Base-by-base conservation (phyloP, 1,140 invertebrate genomes). In the Calephelis nemesis region DNA sequence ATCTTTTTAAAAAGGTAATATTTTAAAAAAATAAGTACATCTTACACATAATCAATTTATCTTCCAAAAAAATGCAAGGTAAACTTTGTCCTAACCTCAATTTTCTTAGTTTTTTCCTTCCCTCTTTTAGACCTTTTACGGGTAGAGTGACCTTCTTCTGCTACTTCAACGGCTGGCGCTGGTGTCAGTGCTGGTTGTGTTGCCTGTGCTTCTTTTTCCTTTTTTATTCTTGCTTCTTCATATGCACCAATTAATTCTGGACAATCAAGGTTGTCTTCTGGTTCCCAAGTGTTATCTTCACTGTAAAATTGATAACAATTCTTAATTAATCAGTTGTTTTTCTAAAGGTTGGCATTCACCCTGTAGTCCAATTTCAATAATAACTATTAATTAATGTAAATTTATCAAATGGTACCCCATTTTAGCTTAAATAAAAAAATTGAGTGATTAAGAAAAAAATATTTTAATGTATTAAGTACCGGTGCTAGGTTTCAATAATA, bases 161-260 rank as follows among this genome's bases (percentile, higher is more conserved):
- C 54, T 9, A 76, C 47, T 30, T 81, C 75, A 9, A 72, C 42
- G 15, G 30, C 42, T 45, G 42, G 42, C 3, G 42, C 42, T 45
- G 42, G 42, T 45, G 42, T 45, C 42, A 45, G 8, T 45, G 42
- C 42, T 45, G 7, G 69, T 50, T 69, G 71, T 10, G 75, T 78
- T 54, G 76, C 82, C 60, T 85, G 78, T 54, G 76, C 82, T 58
- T 85, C 82, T 11, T 79, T 78, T 69, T 91, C 86, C 58, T 79
- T 94, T 76, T 95, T 95, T 69, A 94, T 94, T 5, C 94, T 91
- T 40, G 83, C 83, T 49, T 95, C 93, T 85, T 97, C 96, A 93
- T 94, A 97, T 47, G 95, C 95, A 71, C 93, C 92, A 75, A 97
- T 96, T n/a, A 97, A 87, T 77, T 96, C 96, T n/a, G 95, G 95